Base-by-base conservation (phyloP, 2,888 invertebrate species). In the Vanessa cardui region DNA sequence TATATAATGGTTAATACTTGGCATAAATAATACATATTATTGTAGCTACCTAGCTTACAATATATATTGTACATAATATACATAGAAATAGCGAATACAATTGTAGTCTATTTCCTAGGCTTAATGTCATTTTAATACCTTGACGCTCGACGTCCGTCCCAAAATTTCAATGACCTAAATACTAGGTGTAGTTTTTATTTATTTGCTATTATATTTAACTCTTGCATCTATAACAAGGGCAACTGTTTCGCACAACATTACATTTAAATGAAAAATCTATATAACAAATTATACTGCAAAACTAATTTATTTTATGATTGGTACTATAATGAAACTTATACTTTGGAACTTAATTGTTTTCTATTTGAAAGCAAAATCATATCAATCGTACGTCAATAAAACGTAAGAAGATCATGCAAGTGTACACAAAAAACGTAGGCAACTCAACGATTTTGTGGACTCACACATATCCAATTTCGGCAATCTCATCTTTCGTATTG, bases 391-490 rank as follows among this genome's bases (percentile, higher is more conserved):
- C 7, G 16, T 31, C 31, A 39, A 44, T 18, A 20, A 54, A 59
- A 69, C 31, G 49, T 12, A 18, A 58, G 59, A 52, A 58, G 15
- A 46, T 46, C 50, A 31, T 49, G 20, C 26, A 50, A 50, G 50
- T 50, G 60, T 47, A 54, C 44, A 54, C 39, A 58, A 59, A 56
- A 56, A 61, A 15, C 20, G 31, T 59, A 58, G 68, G 70, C 68
- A 64, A 72, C 33, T 74, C 69, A 72, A 75, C 64, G 69, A 69
- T 45, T 64, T 49, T 64, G 52, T 64, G 71, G 69, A 87, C 87
- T 89, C 79, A 88, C 88, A 79, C 63, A 86, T 75, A 78, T 89
- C 88, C 77, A 88, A 83, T 83, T 86, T 88, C 80, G 85, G 86
- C 76, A 88, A 80, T 79, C 86, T 89, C 89, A 90, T 90, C 70